Base-by-base conservation (phyloP, 2,888 invertebrate genomes). In the Cantharis lateralis region DNA sequence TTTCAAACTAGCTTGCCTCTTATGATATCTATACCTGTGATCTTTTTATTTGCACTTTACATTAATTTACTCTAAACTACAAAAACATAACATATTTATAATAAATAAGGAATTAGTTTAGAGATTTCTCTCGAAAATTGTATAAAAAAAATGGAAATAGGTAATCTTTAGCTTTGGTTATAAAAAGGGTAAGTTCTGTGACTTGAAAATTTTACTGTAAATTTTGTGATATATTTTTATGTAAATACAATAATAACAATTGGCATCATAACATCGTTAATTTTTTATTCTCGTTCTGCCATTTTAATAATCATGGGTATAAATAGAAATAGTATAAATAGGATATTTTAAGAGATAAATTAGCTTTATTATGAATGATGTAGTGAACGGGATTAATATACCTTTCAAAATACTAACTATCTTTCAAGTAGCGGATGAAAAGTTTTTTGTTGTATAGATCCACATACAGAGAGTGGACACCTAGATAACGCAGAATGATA, bases 401-500 rank as follows among this genome's bases (percentile, higher is more conserved):
- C 75, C 68, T 72, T 75, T 74, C 32, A 73, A 62, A 32, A 73
- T 69, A 71, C 71, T 71, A 74, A 70, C 70, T 71, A 62, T 18
- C 71, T 63, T 68, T 78, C 78, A 78, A 78, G 78, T 78, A 78
- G 75, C 78, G 78, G 78, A 28, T 74, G 78, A 70, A 78, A 72
- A 68, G 68, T 68, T 32, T 15, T 68, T 68, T n/a, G 48, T 48
- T 48, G n/a, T 48, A 7, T 48, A 7, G 48, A 48, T 48, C n/a
- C 48, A 24, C 20, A 7, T 24, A 1, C 48, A n/a, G 48, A n/a
- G n/a, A 48, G 48, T 48, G 48, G n/a, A 48, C 48, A 48, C 48
- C n/a, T 48, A 48, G n/a, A n/a, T 48, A n/a, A 48, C 48, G 48
- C n/a, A n/a, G n/a, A 48, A 48, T 48, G 16, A 15, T 26, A 4